Conservation (phyloP, 2,797 vertebrate species). For the Notamacropus eugenii region DNA sequence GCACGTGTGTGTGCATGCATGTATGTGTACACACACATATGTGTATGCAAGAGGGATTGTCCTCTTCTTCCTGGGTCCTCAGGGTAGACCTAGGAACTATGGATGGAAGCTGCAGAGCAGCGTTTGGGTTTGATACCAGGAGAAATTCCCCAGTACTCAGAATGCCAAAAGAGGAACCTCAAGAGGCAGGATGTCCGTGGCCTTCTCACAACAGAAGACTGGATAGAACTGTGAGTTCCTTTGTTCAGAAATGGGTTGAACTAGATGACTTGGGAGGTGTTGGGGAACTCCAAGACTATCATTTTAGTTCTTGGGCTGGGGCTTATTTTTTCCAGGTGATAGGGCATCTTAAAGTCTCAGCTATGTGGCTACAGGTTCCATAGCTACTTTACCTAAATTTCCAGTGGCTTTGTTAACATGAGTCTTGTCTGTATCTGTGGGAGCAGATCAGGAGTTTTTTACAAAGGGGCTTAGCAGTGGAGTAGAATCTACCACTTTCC, state of each 20-base stretch:
- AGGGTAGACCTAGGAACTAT: no score
- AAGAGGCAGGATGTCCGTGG: not conserved
- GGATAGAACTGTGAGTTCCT: not conserved
- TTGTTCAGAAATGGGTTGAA: not conserved
- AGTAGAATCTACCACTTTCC: not conserved
- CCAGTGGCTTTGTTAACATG: not conserved
- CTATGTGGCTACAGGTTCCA: not conserved
- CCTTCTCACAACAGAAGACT: not conserved
- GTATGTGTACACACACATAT: no score
- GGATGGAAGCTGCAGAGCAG: not conserved
- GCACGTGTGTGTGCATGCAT: no score
- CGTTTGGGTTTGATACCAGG: not conserved
- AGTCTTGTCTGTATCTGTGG: not conserved
- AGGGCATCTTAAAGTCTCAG: not conserved
- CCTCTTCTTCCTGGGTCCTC: no score
- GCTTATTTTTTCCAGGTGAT: not conserved
- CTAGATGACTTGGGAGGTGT: not conserved
- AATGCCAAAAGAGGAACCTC: not conserved
- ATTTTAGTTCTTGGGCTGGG: not conserved
- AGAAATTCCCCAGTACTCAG: not conserved
- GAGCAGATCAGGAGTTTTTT: not conserved
- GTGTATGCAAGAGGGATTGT: no score
- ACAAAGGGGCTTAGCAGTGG: not conserved
- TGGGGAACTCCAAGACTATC: not conserved
- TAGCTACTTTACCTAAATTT: not conserved